These are phyloP conservation scores for Furcula furcula DNA, from an alignment of 2,888 invertebrate genomes.

Conservation along the genomic window DNA sequence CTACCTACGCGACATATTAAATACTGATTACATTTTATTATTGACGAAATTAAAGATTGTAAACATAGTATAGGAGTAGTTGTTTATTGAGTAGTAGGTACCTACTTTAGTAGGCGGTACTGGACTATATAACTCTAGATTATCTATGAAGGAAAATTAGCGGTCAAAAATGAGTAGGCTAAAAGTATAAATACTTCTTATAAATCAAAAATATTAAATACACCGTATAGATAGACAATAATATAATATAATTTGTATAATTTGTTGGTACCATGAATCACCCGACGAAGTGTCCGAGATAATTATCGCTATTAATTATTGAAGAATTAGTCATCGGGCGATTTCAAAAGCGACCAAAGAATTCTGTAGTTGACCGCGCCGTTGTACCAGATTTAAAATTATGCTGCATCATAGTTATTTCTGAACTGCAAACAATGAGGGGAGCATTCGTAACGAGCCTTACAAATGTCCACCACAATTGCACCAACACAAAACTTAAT, in stretches of 20 bases:
- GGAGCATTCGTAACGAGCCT: constrained; percentile 54
- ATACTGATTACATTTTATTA: constrained; percentile 50
- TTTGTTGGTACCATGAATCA: constrained; percentile 18
- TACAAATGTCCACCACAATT: constrained; percentile 66
- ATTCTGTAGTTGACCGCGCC: constrained; percentile 14
- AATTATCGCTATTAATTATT: constrained; percentile 34
- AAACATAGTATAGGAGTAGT: constrained; percentile 17
- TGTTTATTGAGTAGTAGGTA: constrained; percentile 9
- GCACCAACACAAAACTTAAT: constrained; percentile 73
- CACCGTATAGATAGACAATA: background rate
- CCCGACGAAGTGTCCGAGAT: constrained; percentile 21
- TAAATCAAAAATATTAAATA: background rate
- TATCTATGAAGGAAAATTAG: background rate
- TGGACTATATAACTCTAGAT: background rate
- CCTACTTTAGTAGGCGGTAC: constrained; percentile 1
- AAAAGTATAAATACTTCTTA: background rate
- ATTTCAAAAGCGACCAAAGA: constrained; percentile 16
- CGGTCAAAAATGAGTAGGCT: background rate
- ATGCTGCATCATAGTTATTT: constrained; percentile 62
- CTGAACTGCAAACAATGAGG: constrained; percentile 51
- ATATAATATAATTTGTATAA: background rate
- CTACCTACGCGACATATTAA: constrained; percentile 46
- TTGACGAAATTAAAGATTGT: constrained; percentile 44
- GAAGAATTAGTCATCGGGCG: constrained; percentile 16
- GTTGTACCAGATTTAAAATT: constrained; percentile 27